Evolutionary conservation across 1,140 invertebrate genomes (phyloP), one percentile per base, ranked within the genome.

Genomic region (Drosophila orosa): DNA sequence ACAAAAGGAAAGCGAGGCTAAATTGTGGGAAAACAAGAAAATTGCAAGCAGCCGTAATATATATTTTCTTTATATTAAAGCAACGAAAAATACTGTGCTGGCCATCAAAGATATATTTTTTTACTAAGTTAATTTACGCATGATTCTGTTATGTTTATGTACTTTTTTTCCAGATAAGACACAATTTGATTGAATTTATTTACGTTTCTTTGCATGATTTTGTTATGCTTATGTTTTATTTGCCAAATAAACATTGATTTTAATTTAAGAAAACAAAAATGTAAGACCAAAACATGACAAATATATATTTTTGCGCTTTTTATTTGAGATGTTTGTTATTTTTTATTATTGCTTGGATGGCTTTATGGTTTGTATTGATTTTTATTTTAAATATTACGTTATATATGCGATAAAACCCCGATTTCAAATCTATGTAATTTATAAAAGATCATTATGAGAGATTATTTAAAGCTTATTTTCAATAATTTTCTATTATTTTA

Each of bases 41-140:
- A 59, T 39, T 29, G 37, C 35, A 33, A 69, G 27, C 24, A 19
- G 44, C 52, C 42, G 54, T 50, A 40, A 50, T 55, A 71, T 55
- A 71, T 40, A 60, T 77, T 83, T 73, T 65, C 40, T 71, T 76
- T 62, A 74, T 37, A 74, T 76, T 68, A 68, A 61, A 65, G 42
- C 62, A 61, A 61, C 59, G 10, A 24, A 31, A 25, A 31, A 25
- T n/a, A 13, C 25, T 15, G 17, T 33, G 29, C 29, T 33, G 48
- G 48, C 17, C 24, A 45, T 45, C 9, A 22, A 45, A 42, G 15
- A 35, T 66, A 29, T 62, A 19, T 62, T 54, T 60, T 61, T 39
- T 33, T 48, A 29, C n/a, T 44, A 47, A 47, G 29, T 27, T 50
- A 33, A 52, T 58, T 37, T 52, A 15, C 48, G 69, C 69, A 73